A percentile compares a stretch with the other conserved stretches of the same genome.
Evolutionary conservation across 1,140 invertebrate species (phyloP).

Genomic region (Eufriesea mexicana): DNA sequence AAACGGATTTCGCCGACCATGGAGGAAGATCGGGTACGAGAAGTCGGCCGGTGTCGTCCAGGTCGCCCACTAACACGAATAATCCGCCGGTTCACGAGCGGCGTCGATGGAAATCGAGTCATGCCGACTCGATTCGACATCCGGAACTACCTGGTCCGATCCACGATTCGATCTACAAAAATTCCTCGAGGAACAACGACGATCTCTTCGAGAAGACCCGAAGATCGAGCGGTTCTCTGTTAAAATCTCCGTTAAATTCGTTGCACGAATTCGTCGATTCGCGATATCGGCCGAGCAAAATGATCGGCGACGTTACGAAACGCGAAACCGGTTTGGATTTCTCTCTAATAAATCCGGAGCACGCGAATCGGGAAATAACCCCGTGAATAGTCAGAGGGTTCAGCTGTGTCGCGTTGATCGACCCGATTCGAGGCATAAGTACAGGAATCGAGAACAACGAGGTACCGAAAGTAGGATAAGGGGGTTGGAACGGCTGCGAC

Average conservation of each 20-base stretch:
- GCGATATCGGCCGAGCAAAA: not conserved
- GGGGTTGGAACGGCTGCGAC: not conserved
- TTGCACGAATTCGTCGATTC: not conserved
- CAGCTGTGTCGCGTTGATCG: no score
- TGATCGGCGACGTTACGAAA: constrained; percentile 29
- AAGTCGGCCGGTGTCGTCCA: not conserved
- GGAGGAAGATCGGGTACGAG: constrained; percentile 11
- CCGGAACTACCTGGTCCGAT: not conserved
- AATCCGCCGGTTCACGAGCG: not conserved
- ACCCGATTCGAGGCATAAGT: no score
- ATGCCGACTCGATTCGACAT: not conserved
- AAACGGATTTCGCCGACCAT: constrained; percentile 21
- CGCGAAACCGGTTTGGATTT: constrained; percentile 10
- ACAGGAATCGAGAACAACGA: no score
- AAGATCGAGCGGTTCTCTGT: no score
- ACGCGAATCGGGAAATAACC: not conserved
- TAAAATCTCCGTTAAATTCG: not conserved
- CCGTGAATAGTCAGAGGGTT: no score
- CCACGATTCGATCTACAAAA: no score
- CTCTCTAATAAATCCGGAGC: not conserved
- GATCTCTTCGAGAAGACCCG: no score
- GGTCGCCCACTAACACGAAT: constrained; percentile 33
- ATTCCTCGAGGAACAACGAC: no score
- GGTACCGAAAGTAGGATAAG: no score
- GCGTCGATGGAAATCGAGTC: constrained; percentile 10